Conservation (phyloP, 1,140 invertebrate species). For the Dreissena polymorpha region DNA sequence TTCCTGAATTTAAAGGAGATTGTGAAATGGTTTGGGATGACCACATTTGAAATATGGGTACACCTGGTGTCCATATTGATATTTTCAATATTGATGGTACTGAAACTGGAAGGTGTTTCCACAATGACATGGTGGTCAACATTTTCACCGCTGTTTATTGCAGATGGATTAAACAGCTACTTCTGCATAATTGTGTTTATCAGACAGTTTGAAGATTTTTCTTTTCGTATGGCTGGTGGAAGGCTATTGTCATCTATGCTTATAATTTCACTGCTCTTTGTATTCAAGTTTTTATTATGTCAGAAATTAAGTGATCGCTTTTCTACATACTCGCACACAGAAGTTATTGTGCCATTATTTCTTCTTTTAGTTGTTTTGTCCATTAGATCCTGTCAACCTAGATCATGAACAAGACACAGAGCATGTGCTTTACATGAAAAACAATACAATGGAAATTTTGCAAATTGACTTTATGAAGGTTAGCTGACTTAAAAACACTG, state of each 20-base stretch:
- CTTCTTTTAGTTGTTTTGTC: conserved; percentile 91
- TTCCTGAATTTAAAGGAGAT: conserved; percentile 94
- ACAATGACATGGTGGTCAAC: conserved; percentile 86
- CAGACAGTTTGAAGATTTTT: conserved; percentile 88
- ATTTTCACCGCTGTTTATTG: conserved; percentile 94
- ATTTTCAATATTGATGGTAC: conserved; percentile 90
- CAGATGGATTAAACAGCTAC: conserved; percentile 95
- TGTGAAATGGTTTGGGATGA: conserved; percentile 95
- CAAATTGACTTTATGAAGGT: too few relatives aligned
- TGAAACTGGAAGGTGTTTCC: conserved; percentile 81
- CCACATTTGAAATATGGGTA: conserved; percentile 95
- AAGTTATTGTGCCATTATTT: conserved; percentile 95
- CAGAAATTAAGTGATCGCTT: conserved; percentile 87
- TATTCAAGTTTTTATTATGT: conserved; percentile 96
- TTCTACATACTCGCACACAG: conserved; percentile 91
- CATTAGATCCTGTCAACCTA: conserved; percentile 94
- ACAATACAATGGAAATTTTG: too few relatives aligned
- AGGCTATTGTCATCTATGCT: conserved; percentile 92
- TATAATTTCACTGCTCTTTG: conserved; percentile 91
- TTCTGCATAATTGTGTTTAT: conserved; percentile 97
- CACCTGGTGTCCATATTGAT: conserved; percentile 90
- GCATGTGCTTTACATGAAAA: too few relatives aligned
- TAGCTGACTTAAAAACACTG: too few relatives aligned
- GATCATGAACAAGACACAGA: not conserved
- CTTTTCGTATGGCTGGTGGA: conserved; percentile 84